Evolutionary conservation across 2,113 vertebrate genomes (phyloP).

Genomic region (Dipodomys ordii): DNA sequence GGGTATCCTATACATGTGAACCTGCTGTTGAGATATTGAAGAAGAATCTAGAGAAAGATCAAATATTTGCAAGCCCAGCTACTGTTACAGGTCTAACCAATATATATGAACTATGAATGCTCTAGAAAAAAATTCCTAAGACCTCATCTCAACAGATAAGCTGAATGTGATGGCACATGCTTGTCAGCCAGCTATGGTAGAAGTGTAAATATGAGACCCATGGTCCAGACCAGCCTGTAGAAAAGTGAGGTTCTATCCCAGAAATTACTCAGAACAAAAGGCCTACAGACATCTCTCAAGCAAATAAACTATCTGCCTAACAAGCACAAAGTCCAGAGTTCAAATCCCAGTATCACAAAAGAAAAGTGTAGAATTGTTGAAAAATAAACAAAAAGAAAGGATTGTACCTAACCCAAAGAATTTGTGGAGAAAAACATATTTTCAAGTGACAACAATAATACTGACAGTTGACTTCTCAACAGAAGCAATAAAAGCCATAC

Average conservation of each 20-base stretch:
- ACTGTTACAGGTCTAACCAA: background rate
- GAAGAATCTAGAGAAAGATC: background rate
- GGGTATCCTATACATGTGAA: background rate
- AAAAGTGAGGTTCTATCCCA: too few relatives aligned
- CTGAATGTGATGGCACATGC: too few relatives aligned
- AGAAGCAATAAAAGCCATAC: constrained; percentile 11
- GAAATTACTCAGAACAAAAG: too few relatives aligned
- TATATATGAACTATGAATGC: background rate
- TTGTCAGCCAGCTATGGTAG: too few relatives aligned
- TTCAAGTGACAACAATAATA: background rate
- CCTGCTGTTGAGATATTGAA: background rate
- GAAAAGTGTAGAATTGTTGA: background rate
- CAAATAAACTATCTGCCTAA: too few relatives aligned
- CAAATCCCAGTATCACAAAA: too few relatives aligned
- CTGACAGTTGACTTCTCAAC: background rate
- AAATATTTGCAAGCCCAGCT: background rate
- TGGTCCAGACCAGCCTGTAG: too few relatives aligned
- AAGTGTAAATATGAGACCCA: too few relatives aligned
- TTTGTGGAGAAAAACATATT: background rate
- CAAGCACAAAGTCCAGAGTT: too few relatives aligned
- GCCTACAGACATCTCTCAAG: too few relatives aligned
- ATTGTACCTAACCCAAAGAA: background rate
- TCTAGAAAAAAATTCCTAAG: too few relatives aligned
- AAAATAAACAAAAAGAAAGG: background rate
- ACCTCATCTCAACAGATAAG: too few relatives aligned